These are phyloP conservation scores for Caerostris darwini DNA, from an alignment of 1,140 invertebrate species.

Conservation along the genomic window DNA sequence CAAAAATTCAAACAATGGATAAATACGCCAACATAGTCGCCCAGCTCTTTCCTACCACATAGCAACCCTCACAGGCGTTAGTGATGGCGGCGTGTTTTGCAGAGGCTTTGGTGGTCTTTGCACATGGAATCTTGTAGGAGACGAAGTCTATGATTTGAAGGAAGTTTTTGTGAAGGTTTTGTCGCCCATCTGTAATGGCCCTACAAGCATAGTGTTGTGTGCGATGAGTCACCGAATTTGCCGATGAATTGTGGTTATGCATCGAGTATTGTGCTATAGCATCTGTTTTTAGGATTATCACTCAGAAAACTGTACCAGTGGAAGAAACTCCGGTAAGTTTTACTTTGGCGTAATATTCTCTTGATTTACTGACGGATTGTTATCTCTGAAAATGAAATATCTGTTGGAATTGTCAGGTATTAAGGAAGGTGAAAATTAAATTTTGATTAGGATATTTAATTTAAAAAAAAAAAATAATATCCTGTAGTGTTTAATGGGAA, in stretches of 20 bases:
- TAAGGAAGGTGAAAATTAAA: not conserved
- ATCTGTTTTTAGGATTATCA: constrained; percentile 69
- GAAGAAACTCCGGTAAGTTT: constrained; percentile 16
- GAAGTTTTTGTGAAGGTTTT: constrained; percentile 60
- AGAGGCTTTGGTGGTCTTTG: constrained; percentile 54
- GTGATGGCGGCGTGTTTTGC: constrained; percentile 75
- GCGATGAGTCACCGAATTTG: constrained; percentile 65
- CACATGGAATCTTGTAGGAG: constrained; percentile 66
- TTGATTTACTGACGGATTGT: not conserved
- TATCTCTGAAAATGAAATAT: not conserved
- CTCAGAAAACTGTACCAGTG: not conserved
- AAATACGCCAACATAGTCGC: not conserved
- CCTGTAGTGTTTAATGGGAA: no score
- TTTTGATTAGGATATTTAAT: no score
- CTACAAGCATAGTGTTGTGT: constrained; percentile 65
- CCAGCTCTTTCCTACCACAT: not conserved
- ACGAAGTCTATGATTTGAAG: constrained; percentile 66
- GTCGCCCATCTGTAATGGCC: constrained; percentile 54
- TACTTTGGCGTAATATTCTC: not conserved
- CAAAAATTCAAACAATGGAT: not conserved
- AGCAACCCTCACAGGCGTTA: constrained; percentile 72
- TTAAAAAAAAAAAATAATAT: no score
- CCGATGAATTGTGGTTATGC: constrained; percentile 53
- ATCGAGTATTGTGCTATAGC: not conserved
- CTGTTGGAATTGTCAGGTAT: not conserved